Evolutionary conservation across 2,113 vertebrate genomes (phyloP).

Genomic region (Chionis minor): DNA sequence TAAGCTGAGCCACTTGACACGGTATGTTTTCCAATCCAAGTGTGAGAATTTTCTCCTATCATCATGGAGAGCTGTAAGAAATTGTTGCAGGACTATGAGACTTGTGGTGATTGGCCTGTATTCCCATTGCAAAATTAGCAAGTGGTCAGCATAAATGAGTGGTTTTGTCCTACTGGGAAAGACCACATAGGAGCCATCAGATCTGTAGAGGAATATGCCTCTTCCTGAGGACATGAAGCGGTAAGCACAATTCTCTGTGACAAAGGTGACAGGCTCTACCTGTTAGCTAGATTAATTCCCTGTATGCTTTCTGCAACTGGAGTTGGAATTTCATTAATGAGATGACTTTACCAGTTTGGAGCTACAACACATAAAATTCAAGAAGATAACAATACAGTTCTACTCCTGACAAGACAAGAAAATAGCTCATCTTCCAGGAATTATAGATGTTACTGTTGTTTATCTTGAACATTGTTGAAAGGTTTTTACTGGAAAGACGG

Average conservation of each 20-base stretch:
- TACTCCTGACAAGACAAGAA: background rate
- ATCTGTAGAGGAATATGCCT: background rate
- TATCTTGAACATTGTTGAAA: background rate
- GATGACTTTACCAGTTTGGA: background rate
- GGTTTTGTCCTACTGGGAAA: background rate
- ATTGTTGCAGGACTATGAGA: background rate
- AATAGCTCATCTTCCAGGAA: background rate
- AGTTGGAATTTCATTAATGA: background rate
- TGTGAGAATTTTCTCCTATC: background rate
- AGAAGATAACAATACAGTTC: background rate
- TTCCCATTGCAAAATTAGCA: background rate
- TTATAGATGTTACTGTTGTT: background rate
- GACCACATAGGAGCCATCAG: background rate
- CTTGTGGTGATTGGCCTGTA: background rate
- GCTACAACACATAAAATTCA: background rate
- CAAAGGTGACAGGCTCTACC: background rate
- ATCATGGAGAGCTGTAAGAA: rapidly evolving
- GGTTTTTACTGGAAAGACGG: background rate
- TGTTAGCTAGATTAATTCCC: background rate
- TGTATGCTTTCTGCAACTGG: background rate
- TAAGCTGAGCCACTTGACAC: background rate
- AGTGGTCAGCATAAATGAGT: background rate
- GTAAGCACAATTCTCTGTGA: background rate
- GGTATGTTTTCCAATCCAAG: background rate
- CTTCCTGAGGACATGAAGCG: background rate